phyloP scores from a whole-genome alignment of 2,888 invertebrate genomes.

The Archaeoteleia sp. region DNA sequence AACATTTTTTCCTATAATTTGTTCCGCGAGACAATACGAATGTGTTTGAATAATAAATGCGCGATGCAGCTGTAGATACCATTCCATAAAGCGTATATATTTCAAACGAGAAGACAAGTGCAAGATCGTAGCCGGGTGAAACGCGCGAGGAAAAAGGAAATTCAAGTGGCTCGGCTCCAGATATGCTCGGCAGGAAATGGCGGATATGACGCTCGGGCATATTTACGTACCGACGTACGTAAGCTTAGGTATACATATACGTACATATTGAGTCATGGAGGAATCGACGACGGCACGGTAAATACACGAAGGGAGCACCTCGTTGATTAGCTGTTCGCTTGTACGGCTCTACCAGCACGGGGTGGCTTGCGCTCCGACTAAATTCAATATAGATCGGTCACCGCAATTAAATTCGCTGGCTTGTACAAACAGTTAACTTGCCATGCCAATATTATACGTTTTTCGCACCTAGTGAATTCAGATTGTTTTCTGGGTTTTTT shows the following conservation, averaged over 20 bases:
- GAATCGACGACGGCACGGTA: slow-evolving; percentile 60
- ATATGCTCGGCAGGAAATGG: slow-evolving; percentile 46
- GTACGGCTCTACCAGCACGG: slow-evolving; percentile 54
- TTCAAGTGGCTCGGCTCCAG: slow-evolving; percentile 18
- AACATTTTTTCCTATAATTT: too few relatives aligned
- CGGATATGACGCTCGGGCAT: slow-evolving; percentile 45
- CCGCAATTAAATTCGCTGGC: slow-evolving; percentile 59
- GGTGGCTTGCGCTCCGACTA: slow-evolving; percentile 58
- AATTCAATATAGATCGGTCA: slow-evolving; percentile 61
- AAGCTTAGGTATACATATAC: slow-evolving; percentile 35
- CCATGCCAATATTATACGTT: slow-evolving; percentile 17
- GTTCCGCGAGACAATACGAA: neutral
- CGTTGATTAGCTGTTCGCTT: slow-evolving; percentile 69
- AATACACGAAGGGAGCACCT: slow-evolving; percentile 59
- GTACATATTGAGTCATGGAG: slow-evolving; percentile 55
- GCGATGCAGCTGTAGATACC: slow-evolving; percentile 17
- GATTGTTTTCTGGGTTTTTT: neutral
- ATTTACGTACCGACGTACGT: slow-evolving; percentile 51
- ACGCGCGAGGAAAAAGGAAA: slow-evolving; percentile 27
- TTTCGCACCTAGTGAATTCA: slow-evolving; percentile 8
- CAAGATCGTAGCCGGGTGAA: slow-evolving; percentile 15
- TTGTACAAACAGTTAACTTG: slow-evolving; percentile 37
- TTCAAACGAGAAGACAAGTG: slow-evolving; percentile 35
- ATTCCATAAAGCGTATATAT: slow-evolving; percentile 15
- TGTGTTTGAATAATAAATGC: slow-evolving; percentile 18